Evolutionary conservation across 2,113 vertebrate species (phyloP), one percentile per base, ranked within the genome.

Genomic region (Cyprinus carpio): DNA sequence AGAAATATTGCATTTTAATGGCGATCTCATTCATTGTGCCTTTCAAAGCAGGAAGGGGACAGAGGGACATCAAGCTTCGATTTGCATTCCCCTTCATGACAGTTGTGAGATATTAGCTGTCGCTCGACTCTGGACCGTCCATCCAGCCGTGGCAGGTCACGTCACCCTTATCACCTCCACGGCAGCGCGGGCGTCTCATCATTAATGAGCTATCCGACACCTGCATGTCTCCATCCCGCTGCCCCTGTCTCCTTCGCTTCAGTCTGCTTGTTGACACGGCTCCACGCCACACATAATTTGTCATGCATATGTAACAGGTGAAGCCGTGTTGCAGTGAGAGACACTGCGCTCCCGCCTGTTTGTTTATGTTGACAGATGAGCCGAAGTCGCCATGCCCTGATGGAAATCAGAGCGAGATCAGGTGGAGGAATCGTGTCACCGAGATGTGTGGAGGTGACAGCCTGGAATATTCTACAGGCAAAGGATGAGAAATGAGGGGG

Each of bases 341-440:
- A 58, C 46, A 60, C 74, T 62, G 85, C 75, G 51, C 81, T 83
- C 82, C 74, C 78, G 83, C 62, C 25, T 77, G 82, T 90, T 84
- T 90, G 89, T 89, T 85, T 87, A 89, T 62, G 82, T 72, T 90
- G 90, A 92, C 90, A 89, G 90, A 89, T 89, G 90, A 89, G 89
- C 85, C 72, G 6, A 29, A 6, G 58, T 88, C 85, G 85, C 90
- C 85, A 87, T 86, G 86, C 85, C 87, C 67, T 74, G 82, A 85
- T 85, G 54, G 54, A 84, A 74, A 89, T 86, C 85, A 88, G 87
- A 84, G 60, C 27, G 72, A 84, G 87, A 87, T 89, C 89, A 88
- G 74, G 74, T 84, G 60, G 88, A 85, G 87, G 88, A 88, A 89
- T 83, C 87, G 85, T 84, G 58, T 90, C 87, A 84, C 29, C 2